Percentiles rank a stretch among this genome's conserved stretches.
Conservation (phyloP, 2,888 invertebrate genomes). For the Pherbina coryleti region DNA sequence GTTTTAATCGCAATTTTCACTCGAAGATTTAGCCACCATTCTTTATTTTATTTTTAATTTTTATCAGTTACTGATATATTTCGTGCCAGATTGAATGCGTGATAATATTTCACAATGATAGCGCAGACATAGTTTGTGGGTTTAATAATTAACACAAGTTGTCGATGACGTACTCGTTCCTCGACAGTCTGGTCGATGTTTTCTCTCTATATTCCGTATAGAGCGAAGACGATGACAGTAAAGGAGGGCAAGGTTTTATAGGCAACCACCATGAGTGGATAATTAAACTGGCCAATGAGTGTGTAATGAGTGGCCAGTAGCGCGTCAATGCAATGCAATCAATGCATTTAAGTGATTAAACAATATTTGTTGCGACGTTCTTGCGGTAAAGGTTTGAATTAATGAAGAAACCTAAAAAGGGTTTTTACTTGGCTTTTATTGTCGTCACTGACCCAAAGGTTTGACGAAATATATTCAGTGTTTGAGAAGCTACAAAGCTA, state of each 20-base stretch:
- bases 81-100: background rate
- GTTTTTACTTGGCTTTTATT: background rate
- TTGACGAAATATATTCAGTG: no score
- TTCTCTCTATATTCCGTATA: background rate
- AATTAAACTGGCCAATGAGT: no score
- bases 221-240: background rate
- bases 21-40: no score
- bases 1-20: no score
- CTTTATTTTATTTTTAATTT: no score
- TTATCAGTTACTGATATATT: background rate
- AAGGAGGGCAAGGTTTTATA: background rate
- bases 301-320: no score
- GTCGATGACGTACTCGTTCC: background rate
- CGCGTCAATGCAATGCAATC: no score
- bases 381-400: no score
- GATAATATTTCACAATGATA: background rate
- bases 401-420: background rate
- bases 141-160: background rate
- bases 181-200: background rate
- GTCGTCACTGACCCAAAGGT: background rate
- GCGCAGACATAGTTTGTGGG: background rate
- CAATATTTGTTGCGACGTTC: no score
- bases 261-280: background rate
- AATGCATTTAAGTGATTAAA: no score
- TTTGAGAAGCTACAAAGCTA: no score